These are phyloP conservation scores for Epizoanthus fatuus DNA, from an alignment of 92 coral and sea anemone genomes.

Conservation along the genomic window DNA sequence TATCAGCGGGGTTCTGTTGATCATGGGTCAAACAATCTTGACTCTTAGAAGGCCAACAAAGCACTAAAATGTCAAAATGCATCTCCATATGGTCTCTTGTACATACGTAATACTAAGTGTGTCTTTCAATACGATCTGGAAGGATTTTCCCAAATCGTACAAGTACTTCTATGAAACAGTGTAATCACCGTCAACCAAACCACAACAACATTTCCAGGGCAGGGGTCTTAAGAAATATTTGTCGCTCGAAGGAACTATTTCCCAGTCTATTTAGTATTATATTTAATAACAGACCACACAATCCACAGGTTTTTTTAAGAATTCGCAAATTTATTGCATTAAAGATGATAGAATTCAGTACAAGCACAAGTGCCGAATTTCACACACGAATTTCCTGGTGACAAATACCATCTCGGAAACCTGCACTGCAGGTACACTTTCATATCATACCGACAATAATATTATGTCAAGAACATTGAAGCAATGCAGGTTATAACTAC, in stretches of 20 bases:
- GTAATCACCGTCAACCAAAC: neutral
- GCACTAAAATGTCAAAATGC: neutral
- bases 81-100: neutral
- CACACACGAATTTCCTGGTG: neutral
- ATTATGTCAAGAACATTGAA: no score
- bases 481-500: no score
- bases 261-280: no score
- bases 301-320: no score
- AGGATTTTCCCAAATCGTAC: neutral
- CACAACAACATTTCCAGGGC: neutral
- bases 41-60: neutral
- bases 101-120: neutral
- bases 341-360: no score
- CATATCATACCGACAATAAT: no score
- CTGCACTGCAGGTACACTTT: no score
- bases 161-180: neutral
- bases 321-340: no score
- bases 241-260: no score
- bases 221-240: no score
- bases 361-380: neutral
- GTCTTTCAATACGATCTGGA: neutral
- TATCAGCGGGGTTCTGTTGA: constrained; percentile 29
- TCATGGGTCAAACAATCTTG: neutral
- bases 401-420: no score
- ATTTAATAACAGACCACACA: no score